These are phyloP conservation scores for Galago senegalensis DNA, from an alignment of 2,797 vertebrate species.

Conservation along the genomic window DNA sequence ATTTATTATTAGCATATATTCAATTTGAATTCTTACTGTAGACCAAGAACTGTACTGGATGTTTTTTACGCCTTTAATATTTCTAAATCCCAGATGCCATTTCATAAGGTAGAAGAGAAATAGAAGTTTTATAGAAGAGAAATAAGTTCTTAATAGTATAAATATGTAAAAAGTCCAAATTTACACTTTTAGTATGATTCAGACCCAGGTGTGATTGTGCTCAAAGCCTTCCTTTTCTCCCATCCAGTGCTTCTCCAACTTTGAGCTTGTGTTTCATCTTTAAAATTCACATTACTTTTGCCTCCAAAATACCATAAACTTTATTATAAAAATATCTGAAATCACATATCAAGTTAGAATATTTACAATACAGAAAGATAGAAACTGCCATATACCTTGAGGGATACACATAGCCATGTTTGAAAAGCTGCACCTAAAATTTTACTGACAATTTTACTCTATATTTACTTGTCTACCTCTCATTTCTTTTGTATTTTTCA, in stretches of 20 bases:
- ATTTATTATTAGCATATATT: constrained; percentile 34
- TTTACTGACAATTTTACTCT: constrained; percentile 42
- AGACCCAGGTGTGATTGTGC: background rate
- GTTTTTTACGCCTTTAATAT: constrained; percentile 22
- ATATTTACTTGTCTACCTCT: background rate
- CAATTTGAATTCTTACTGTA: constrained; percentile 44
- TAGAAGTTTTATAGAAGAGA: constrained; percentile 50
- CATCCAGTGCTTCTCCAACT: background rate
- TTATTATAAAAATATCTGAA: constrained; percentile 42
- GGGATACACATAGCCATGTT: background rate
- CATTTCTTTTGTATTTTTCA: constrained; percentile 49
- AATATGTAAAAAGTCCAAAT: background rate
- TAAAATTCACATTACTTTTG: constrained; percentile 39
- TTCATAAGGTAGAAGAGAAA: constrained; percentile 43
- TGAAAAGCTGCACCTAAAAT: constrained; percentile 45
- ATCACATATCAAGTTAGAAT: constrained; percentile 30
- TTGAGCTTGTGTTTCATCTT: constrained; percentile 17
- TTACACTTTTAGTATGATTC: background rate
- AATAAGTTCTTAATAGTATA: constrained; percentile 8
- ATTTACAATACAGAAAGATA: constrained; percentile 19
- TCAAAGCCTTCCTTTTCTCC: background rate
- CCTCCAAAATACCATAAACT: constrained; percentile 25
- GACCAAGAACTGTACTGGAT: background rate
- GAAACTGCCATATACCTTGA: constrained; percentile 49
- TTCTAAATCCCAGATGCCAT: background rate